Percentiles rank a stretch among this genome's conserved stretches.
Evolutionary conservation across 2,888 invertebrate genomes (phyloP).

Genomic region (Caradrina kadenii): DNA sequence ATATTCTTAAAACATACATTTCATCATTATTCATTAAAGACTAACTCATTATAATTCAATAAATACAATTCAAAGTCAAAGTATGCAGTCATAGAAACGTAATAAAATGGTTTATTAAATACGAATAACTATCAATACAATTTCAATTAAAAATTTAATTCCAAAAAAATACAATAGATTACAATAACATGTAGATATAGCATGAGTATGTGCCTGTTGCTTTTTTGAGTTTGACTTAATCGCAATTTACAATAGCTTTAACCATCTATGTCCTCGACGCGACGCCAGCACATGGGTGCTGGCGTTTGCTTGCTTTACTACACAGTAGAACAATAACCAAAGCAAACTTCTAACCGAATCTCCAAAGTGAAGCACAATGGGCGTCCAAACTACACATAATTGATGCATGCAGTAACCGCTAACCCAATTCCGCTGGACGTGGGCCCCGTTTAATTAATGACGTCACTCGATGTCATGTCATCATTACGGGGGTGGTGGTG

Average conservation of each 20-base stretch:
- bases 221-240: not conserved
- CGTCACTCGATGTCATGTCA: conserved; percentile 71
- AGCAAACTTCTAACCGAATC: conserved; percentile 31
- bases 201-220: not conserved
- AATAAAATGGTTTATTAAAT: too few relatives aligned
- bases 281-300: not conserved
- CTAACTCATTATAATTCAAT: too few relatives aligned
- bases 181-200: too few relatives aligned
- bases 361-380: conserved; percentile 43
- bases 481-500: conserved; percentile 58
- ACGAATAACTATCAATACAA: too few relatives aligned
- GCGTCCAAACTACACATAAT: conserved; percentile 56
- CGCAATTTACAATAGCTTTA: not conserved
- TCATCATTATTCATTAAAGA: too few relatives aligned
- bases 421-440: conserved; percentile 67
- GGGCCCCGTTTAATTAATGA: conserved; percentile 75
- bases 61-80: too few relatives aligned
- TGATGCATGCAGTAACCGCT: conserved; percentile 66
- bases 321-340: conserved; percentile 28
- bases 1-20: too few relatives aligned
- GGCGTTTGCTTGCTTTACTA: too few relatives aligned
- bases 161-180: too few relatives aligned
- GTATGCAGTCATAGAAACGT: too few relatives aligned
- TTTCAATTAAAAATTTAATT: too few relatives aligned
- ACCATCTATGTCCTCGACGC: not conserved